A percentile compares a stretch with the other conserved stretches of the same genome.
Conservation (phyloP, 2,888 invertebrate genomes). For the Lacanobia oleracea region DNA sequence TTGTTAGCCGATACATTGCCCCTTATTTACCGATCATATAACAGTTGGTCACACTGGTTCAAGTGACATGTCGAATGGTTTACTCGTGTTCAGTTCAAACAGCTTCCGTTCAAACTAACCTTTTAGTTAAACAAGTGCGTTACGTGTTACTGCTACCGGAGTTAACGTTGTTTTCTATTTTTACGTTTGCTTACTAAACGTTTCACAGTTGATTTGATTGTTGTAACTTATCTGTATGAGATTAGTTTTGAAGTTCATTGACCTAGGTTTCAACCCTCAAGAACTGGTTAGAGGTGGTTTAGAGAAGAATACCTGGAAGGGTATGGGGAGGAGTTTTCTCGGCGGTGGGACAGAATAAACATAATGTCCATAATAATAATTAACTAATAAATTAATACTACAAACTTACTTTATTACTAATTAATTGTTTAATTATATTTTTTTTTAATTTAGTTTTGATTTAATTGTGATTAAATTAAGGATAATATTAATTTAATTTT, state of each 20-base stretch:
- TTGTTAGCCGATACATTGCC: not conserved
- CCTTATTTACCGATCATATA: slow-evolving; percentile 20
- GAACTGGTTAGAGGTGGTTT: too few species aligned
- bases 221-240: not conserved
- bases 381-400: too few species aligned
- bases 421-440: too few species aligned
- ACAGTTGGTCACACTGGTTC: slow-evolving; percentile 24
- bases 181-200: slow-evolving; percentile 44
- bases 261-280: not conserved
- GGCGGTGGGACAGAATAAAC: too few species aligned
- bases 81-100: slow-evolving; percentile 27
- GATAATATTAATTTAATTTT: too few species aligned
- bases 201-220: slow-evolving; percentile 6
- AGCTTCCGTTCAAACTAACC: slow-evolving; percentile 43
- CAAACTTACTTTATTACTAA: too few species aligned
- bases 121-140: slow-evolving; percentile 55
- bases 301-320: too few species aligned
- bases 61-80: slow-evolving; percentile 14
- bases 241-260: not conserved
- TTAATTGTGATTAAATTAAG: too few species aligned
- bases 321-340: too few species aligned
- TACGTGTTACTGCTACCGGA: slow-evolving; percentile 42
- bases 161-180: slow-evolving; percentile 52
- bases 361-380: too few species aligned
- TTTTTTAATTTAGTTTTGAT: too few species aligned